Conservation (phyloP, 2,888 invertebrate genomes). For the Limnephilus marmoratus region DNA sequence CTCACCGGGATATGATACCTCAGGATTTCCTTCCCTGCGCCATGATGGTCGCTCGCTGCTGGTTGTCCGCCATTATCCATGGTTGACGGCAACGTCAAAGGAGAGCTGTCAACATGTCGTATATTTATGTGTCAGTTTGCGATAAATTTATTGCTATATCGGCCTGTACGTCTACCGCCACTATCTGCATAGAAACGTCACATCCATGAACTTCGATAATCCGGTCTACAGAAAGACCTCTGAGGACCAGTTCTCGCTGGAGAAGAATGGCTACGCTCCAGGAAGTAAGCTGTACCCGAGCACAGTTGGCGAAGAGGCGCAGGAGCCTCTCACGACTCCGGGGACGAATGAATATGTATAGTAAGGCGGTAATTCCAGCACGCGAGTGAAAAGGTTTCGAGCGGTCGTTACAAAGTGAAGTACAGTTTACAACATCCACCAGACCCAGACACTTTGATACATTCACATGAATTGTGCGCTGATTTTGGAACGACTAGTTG, state of each 20-base stretch:
- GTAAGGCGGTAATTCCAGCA: slow-evolving; percentile 67
- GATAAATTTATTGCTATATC: slow-evolving; percentile 69
- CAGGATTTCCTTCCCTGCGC: no score
- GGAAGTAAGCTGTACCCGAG: slow-evolving; percentile 87
- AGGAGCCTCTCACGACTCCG: slow-evolving; percentile 88
- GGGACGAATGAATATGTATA: slow-evolving; percentile 90
- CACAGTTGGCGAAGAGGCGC: slow-evolving; percentile 93
- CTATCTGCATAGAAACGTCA: slow-evolving; percentile 90
- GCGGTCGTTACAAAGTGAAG: slow-evolving; percentile 21
- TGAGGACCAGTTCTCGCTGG: slow-evolving; percentile 92
- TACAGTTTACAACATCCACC: slow-evolving; percentile 19
- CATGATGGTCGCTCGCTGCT: no score
- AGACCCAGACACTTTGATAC: slow-evolving; percentile 15
- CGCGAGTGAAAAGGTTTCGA: slow-evolving; percentile 48
- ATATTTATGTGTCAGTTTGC: not conserved
- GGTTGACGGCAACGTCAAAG: not conserved
- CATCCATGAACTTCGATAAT: slow-evolving; percentile 99
- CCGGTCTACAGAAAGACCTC: slow-evolving; percentile 98
- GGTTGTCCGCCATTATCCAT: no score
- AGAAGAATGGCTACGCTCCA: slow-evolving; percentile 90
- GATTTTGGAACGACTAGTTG: slow-evolving; percentile 8
- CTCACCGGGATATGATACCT: no score
- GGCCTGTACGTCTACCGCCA: slow-evolving; percentile 90
- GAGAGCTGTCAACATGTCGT: not conserved
- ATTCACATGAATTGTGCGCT: slow-evolving; percentile 13